Evolutionary conservation across 2,113 vertebrate genomes (phyloP).

Genomic region (Callithrix jacchus): DNA sequence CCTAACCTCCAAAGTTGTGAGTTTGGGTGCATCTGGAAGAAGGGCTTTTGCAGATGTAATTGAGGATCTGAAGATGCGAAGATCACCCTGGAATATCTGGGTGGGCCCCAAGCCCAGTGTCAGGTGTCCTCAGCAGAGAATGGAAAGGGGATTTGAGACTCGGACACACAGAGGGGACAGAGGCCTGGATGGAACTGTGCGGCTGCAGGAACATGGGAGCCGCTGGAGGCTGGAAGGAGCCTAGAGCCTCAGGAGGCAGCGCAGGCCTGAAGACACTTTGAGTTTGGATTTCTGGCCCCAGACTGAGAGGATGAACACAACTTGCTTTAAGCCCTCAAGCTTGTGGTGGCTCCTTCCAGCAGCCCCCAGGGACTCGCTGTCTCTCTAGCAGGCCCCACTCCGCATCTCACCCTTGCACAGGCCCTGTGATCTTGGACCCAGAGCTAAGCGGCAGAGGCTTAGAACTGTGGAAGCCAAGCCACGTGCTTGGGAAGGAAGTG

Average conservation of each 20-base stretch:
- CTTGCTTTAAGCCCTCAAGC: rapidly evolving
- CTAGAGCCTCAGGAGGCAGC: not conserved
- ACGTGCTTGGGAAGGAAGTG: rapidly evolving
- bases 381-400: rapidly evolving
- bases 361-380: not conserved
- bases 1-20: rapidly evolving
- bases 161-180: rapidly evolving
- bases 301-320: too few relatives aligned
- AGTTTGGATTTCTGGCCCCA: not conserved
- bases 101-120: too few relatives aligned
- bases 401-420: rapidly evolving
- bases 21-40: rapidly evolving
- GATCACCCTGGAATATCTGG: not conserved
- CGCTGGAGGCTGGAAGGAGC: rapidly evolving
- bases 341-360: rapidly evolving
- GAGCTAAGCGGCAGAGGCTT: too few relatives aligned
- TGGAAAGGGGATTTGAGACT: not conserved
- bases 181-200: rapidly evolving
- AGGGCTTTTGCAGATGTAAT: rapidly evolving
- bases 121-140: rapidly evolving
- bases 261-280: rapidly evolving
- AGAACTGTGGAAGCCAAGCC: not conserved
- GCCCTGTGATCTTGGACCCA: rapidly evolving
- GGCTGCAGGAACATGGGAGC: rapidly evolving
- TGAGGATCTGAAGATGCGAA: too few relatives aligned